These are phyloP conservation scores for Troides aeacus DNA, from an alignment of 2,888 invertebrate species.

Conservation along the genomic window DNA sequence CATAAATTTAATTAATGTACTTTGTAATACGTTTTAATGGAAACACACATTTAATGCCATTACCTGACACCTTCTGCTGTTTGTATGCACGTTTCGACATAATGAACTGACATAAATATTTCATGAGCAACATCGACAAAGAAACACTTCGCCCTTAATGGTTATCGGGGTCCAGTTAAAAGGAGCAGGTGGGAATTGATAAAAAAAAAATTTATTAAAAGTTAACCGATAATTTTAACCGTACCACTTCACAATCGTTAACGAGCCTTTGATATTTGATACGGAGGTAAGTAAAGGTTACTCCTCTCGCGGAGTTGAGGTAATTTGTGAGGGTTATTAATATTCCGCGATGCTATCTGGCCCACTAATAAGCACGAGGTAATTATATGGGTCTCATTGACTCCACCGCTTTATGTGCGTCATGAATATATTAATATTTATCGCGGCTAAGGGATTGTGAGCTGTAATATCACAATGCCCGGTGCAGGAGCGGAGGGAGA, in stretches of 20 bases:
- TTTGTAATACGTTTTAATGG: background rate
- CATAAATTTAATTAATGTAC: no score
- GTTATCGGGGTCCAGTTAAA: conserved; percentile 18
- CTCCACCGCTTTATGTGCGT: conserved; percentile 48
- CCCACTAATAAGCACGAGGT: conserved; percentile 53
- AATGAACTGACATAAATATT: conserved; percentile 23
- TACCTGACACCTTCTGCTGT: conserved; percentile 19
- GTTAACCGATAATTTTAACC: conserved; percentile 14
- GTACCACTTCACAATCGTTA: conserved; percentile 17
- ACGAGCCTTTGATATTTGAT: conserved; percentile 14
- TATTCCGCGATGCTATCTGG: conserved; percentile 54
- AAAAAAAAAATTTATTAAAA: conserved; percentile 12
- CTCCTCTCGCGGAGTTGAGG: conserved; percentile 16
- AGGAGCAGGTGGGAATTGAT: conserved; percentile 26
- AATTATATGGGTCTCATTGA: conserved; percentile 56
- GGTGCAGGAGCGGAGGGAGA: conserved; percentile 42
- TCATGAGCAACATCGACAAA: conserved; percentile 11
- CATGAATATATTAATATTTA: conserved; percentile 58
- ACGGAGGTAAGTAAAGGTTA: conserved; percentile 18
- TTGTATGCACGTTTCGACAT: conserved; percentile 18
- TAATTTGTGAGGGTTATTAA: conserved; percentile 45
- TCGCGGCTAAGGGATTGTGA: conserved; percentile 27
- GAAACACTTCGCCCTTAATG: conserved; percentile 19
- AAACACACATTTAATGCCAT: background rate
- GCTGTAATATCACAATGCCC: conserved; percentile 34